Evolutionary conservation across 2,888 invertebrate species (phyloP).

Genomic region (Sympetrum striolatum): DNA sequence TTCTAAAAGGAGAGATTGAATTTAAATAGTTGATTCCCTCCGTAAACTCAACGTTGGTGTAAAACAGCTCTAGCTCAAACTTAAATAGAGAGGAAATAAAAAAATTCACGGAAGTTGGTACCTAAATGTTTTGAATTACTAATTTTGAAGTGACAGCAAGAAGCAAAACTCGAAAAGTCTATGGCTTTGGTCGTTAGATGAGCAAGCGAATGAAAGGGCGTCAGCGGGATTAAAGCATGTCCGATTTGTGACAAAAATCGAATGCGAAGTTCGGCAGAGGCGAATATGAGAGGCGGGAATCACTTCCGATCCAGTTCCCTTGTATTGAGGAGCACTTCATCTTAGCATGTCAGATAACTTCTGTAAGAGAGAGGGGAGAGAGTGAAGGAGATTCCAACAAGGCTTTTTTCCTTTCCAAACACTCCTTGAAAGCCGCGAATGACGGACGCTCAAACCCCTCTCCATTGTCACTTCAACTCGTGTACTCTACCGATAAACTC

Average conservation of each 20-base stretch:
- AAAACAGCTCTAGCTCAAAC: too few relatives aligned
- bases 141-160: not conserved
- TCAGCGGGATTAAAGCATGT: not conserved
- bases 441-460: not conserved
- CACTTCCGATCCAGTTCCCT: slow-evolving; percentile 4
- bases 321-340: slow-evolving; percentile 36
- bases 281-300: not conserved
- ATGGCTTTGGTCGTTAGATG: not conserved
- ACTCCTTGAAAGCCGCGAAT: slow-evolving; percentile 16
- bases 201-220: not conserved
- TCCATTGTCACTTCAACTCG: not conserved
- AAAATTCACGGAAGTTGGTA: too few relatives aligned
- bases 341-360: slow-evolving; percentile 38
- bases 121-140: too few relatives aligned
- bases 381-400: slow-evolving; percentile 23
- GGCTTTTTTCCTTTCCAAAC: not conserved
- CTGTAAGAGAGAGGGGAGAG: not conserved
- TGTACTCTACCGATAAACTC: not conserved
- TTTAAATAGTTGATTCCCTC: too few relatives aligned
- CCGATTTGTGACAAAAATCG: not conserved
- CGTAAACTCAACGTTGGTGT: too few relatives aligned
- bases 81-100: too few relatives aligned
- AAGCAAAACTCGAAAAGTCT: not conserved
- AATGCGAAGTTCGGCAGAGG: not conserved
- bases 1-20: too few relatives aligned